These are phyloP conservation scores for Trypoxylus dichotomus DNA, from an alignment of 1,140 invertebrate species.

Conservation along the genomic window DNA sequence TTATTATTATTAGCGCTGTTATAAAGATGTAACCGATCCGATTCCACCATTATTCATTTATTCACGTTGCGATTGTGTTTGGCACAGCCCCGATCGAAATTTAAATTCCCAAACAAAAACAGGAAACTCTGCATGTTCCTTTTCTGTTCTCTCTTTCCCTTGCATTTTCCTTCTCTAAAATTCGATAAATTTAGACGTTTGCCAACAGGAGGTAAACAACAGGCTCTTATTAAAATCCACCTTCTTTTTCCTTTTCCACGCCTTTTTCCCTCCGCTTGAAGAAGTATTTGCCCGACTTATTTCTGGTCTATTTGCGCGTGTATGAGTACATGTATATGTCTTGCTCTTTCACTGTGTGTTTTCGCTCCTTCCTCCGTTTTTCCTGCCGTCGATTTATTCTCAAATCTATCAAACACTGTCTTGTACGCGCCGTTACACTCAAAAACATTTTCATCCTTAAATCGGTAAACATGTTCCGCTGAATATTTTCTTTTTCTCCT, in stretches of 20 bases:
- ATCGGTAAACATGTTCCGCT: slow-evolving; percentile 5
- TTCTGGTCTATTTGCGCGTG: not conserved
- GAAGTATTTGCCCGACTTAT: slow-evolving; percentile 12
- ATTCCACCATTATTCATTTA: no score
- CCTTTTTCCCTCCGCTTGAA: not conserved
- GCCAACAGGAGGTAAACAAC: not conserved
- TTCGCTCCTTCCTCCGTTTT: not conserved
- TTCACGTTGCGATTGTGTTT: no score
- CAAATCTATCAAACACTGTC: not conserved
- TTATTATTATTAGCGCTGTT: no score
- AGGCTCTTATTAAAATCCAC: not conserved
- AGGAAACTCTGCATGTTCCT: no score
- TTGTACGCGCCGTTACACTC: not conserved
- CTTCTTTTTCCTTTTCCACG: not conserved
- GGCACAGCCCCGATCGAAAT: no score
- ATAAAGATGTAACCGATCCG: no score
- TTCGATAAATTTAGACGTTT: no score
- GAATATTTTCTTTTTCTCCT: not conserved
- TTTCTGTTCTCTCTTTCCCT: no score
- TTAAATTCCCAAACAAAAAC: no score
- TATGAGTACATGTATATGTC: not conserved
- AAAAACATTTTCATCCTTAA: slow-evolving; percentile 10
- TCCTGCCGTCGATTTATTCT: not conserved
- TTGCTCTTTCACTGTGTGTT: not conserved
- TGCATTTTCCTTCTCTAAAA: no score